Evolutionary conservation across 2,113 vertebrate species (phyloP), one percentile per base, ranked within the genome.

Genomic region (Cheirogaleus medius): DNA sequence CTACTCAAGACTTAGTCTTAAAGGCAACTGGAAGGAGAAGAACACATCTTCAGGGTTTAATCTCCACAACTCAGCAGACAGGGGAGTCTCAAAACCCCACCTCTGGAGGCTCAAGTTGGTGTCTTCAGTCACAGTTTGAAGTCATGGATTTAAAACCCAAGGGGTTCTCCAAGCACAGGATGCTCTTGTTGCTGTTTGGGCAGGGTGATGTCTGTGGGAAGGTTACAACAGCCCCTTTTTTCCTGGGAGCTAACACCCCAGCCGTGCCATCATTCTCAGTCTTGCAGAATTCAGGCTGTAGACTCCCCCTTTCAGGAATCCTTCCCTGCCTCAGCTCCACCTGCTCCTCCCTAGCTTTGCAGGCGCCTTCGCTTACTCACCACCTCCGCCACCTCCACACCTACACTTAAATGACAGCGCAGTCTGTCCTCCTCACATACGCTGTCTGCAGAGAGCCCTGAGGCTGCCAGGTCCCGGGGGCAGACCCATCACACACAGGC

Each of bases 221-320:
- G 6, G 8, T 47, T 21, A 11, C 2, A 0, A 1, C 47, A 11
- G 32, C 20, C 47, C 47, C 34, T 54, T 54, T 37, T 63, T 32
- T 73, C 18, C 54, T 3, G 0, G 37, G 23, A 15, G 5, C 73
- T 6, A 2, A 5, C 0, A 2, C 81, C 42, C 63, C 21, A 34
- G 4, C 78, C 25, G 0, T 6, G 1, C 56, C 44, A 12, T 18
- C 2, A 0, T 8, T 29, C 23, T 69, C 8, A 5, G 39, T 42
- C 66, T 82, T 49, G 34, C 5, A 11, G 21, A 29, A 44, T 34
- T n/a, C 34, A 1, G n/a, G 29, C 66, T 32, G 4, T 0, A 18
- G 42, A 6, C 3, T 32, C 8, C 20, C 2, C 0, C 2, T 29
- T 34, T 10, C 4, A 4, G 66, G 64, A 49, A 7, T 5, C 52